Evolutionary conservation across 2,888 invertebrate species (phyloP).

Genomic region (Ommatoiulus sabulosus): DNA sequence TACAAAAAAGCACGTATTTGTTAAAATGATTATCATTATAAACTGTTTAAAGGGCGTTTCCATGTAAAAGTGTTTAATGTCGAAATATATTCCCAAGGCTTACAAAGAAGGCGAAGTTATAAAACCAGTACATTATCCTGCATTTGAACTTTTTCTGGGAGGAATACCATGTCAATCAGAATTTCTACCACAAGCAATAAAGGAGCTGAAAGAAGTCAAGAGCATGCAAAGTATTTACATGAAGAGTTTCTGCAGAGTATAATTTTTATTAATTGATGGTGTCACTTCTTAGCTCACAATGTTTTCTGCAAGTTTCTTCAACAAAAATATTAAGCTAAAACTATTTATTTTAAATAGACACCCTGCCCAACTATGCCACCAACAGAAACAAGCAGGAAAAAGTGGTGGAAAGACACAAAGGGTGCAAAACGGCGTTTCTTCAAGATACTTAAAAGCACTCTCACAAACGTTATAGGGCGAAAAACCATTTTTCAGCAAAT

Average conservation of each 20-base stretch:
- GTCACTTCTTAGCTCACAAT: too few relatives aligned
- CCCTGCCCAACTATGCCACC: background rate
- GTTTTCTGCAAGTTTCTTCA: too few relatives aligned
- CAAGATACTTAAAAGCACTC: background rate
- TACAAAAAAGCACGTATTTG: too few relatives aligned
- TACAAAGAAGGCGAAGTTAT: slow-evolving; percentile 20
- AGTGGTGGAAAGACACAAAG: slow-evolving; percentile 4
- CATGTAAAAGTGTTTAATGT: too few relatives aligned
- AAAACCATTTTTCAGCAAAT: slow-evolving; percentile 42
- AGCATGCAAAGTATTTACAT: slow-evolving; percentile 72
- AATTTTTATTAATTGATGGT: too few relatives aligned
- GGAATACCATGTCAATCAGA: slow-evolving; percentile 75
- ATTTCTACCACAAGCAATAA: slow-evolving; percentile 70
- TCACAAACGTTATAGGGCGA: background rate
- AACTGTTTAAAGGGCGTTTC: too few relatives aligned
- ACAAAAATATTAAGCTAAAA: too few relatives aligned
- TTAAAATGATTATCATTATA: too few relatives aligned
- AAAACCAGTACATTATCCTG: slow-evolving; percentile 49
- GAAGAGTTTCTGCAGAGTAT: slow-evolving; percentile 72
- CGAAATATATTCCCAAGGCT: background rate
- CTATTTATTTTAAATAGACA: background rate
- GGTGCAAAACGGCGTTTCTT: background rate
- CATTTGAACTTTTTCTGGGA: slow-evolving; percentile 60
- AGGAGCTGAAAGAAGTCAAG: slow-evolving; percentile 67
- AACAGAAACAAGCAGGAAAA: background rate